phyloP scores from a whole-genome alignment of 2,888 invertebrate species.

The Xanthorhoe designata region DNA sequence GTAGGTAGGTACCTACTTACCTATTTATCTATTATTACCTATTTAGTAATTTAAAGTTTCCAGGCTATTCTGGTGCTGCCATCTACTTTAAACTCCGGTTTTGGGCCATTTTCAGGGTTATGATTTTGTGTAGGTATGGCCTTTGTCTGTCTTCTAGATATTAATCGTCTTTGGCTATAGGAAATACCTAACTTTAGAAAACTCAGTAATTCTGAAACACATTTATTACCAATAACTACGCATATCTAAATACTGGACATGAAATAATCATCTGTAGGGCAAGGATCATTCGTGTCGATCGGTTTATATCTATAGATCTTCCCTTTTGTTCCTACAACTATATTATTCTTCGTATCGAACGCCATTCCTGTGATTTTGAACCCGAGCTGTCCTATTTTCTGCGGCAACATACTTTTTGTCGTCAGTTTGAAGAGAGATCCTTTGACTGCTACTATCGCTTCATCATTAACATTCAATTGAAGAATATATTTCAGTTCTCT shows the following conservation, averaged over 20 bases:
- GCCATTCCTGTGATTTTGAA: conserved; percentile 77
- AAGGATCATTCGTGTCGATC: conserved; percentile 69
- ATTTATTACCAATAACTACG: conserved; percentile 1
- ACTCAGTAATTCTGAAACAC: not conserved
- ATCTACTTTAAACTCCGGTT: too few relatives aligned
- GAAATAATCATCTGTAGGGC: conserved; percentile 77
- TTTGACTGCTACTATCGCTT: conserved; percentile 75
- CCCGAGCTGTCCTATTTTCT: conserved; percentile 72
- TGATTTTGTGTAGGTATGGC: too few relatives aligned
- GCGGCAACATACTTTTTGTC: conserved; percentile 69
- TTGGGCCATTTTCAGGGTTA: too few relatives aligned
- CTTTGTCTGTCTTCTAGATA: too few relatives aligned
- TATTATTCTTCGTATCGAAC: conserved; percentile 73
- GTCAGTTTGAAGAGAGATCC: conserved; percentile 68
- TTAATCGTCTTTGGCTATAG: too few relatives aligned
- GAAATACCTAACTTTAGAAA: not conserved
- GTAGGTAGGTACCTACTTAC: too few relatives aligned
- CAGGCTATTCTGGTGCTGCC: too few relatives aligned
- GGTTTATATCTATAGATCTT: conserved; percentile 78
- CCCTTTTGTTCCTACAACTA: conserved; percentile 76
- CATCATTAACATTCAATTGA: conserved; percentile 70
- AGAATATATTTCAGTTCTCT: conserved; percentile 76
- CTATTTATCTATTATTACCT: too few relatives aligned
- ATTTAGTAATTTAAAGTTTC: too few relatives aligned
- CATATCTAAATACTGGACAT: conserved; percentile 68